phyloP scores from a whole-genome alignment of 2,113 vertebrate genomes.

The Leptodactylus fuscus region DNA sequence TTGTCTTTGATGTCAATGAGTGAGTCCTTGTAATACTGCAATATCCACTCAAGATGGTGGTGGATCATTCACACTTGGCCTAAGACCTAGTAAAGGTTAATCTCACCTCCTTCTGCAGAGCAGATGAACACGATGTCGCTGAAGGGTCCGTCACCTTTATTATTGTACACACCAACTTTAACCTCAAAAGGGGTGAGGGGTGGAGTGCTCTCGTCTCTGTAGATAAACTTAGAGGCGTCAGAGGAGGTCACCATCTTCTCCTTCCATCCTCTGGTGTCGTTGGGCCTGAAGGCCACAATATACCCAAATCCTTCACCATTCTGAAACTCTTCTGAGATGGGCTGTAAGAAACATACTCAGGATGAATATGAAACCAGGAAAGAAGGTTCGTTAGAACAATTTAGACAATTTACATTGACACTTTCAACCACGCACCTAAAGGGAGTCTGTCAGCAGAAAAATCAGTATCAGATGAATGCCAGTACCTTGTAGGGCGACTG shows the following conservation, averaged over 20 bases:
- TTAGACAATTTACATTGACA: too few species aligned
- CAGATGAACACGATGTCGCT: constrained; percentile 90
- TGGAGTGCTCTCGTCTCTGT: constrained; percentile 94
- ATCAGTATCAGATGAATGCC: too few species aligned
- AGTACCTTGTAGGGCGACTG: too few species aligned
- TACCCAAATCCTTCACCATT: constrained; percentile 97
- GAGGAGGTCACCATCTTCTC: constrained; percentile 98
- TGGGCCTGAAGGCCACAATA: constrained; percentile 94
- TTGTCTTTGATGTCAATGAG: not conserved
- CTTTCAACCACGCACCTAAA: too few species aligned
- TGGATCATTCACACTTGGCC: not conserved
- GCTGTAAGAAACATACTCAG: constrained; percentile 70
- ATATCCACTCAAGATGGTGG: not conserved
- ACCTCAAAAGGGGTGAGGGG: constrained; percentile 93
- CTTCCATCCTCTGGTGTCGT: constrained; percentile 94
- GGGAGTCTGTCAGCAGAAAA: too few species aligned
- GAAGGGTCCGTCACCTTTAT: constrained; percentile 96
- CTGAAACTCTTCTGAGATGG: constrained; percentile 96
- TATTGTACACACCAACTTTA: constrained; percentile 97
- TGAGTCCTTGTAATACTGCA: not conserved
- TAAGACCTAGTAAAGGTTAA: not conserved
- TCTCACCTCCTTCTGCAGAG: constrained; percentile 93
- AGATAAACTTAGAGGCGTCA: constrained; percentile 93
- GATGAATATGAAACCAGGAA: not conserved
- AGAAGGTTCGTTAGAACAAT: too few species aligned